Base-by-base conservation (phyloP, 1,140 invertebrate genomes). In the Drosophila funebris region DNA sequence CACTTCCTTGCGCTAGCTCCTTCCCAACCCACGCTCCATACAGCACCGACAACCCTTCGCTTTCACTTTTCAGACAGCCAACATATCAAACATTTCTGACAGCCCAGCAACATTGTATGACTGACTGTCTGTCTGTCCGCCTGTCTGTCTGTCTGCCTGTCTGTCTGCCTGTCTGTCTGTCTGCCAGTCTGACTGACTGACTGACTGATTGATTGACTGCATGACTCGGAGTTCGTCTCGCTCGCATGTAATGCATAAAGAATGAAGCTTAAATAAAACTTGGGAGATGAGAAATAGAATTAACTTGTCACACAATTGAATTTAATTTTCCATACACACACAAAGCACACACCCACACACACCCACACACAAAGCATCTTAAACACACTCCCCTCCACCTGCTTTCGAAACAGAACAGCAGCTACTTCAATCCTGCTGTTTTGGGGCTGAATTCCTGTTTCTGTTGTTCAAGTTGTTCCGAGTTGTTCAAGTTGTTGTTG, bases 271-370 rank as follows among this genome's bases (percentile, higher is more conserved):
- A 89, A 89, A 89, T 89, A 89, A 89, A 89, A 89, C 63, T 89
- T 89, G 85, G 74, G 63, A 76, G 83, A 88, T 88, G 83, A 88
- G 87, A 79, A 90, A 90, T 90, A 90, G 85, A 85, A 90, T 90
- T 90, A 90, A 90, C 87, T 90, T 90, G 87, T 90, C 87, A 90
- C 85, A 90, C 85, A 90, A 90, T 90, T 90, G 87, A 90, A 90
- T 90, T 90, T 90, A 90, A 90, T 90, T 90, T 89, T 90, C 85
- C 73, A 76, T 83, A 83, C 62, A 74, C 61, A 69, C 57, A 57
- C 43, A 22, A 14, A 54, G n/a, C 9, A n/a, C 39, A 33, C 4
- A 20, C 52, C 44, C 31, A 46, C 46, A 52, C 39, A 33, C 20
- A 48, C 41, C 54, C 56, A 63, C 54, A 69, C 52, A 62, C 31